A percentile compares a stretch with the other conserved stretches of the same genome.
Conservation (phyloP, 1,140 invertebrate species). For the Trichomalopsis sarcophagae region DNA sequence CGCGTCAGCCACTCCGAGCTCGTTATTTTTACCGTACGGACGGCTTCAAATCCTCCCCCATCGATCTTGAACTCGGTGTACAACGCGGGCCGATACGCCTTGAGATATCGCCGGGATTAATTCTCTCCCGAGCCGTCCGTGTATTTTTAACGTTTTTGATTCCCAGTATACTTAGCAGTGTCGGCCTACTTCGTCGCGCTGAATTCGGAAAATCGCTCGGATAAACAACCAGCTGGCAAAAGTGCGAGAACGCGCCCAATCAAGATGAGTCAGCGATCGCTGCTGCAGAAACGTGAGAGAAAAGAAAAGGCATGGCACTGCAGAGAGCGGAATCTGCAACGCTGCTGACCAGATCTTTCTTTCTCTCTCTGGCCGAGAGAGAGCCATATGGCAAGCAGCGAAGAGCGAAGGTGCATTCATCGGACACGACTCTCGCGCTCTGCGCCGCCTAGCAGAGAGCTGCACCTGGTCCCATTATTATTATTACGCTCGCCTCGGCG, state of each 20-base stretch:
- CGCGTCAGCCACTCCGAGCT: background rate
- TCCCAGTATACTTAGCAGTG: background rate
- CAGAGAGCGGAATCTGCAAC: background rate
- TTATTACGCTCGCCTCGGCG: background rate
- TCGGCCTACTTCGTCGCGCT: background rate
- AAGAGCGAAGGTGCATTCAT: background rate
- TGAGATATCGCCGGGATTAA: background rate
- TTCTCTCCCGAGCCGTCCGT: too few relatives aligned
- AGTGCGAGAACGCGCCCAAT: background rate
- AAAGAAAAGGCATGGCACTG: background rate
- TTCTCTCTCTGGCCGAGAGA: background rate
- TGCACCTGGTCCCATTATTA: slow-evolving; percentile 15
- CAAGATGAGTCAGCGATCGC: background rate
- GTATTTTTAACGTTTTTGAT: slow-evolving; percentile 12
- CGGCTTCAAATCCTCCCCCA: background rate
- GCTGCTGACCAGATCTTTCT: background rate
- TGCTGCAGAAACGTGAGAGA: background rate
- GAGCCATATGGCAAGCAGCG: background rate
- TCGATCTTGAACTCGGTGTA: background rate
- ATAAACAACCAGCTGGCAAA: too few relatives aligned
- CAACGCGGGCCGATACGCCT: background rate
- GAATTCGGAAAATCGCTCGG: too few relatives aligned
- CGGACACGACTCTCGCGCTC: background rate
- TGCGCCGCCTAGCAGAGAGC: background rate
- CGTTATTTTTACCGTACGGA: background rate